A percentile compares a stretch with the other conserved stretches of the same genome.
Evolutionary conservation across 1,140 invertebrate species (phyloP).

Genomic region (Physella acuta): DNA sequence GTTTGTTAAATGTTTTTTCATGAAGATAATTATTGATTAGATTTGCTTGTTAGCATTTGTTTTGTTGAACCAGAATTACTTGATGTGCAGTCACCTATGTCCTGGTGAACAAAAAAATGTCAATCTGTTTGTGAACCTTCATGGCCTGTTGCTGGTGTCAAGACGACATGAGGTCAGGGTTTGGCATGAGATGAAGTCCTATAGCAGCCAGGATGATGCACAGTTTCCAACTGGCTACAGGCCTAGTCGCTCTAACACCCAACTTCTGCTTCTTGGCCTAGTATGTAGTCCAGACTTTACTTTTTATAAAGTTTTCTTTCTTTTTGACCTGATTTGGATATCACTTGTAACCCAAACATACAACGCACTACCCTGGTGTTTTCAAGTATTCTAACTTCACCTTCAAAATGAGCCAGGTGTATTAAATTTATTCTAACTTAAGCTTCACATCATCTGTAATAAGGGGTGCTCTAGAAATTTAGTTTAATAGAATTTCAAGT

Average conservation of each 20-base stretch:
- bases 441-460: neutral
- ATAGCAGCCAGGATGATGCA: slow-evolving; percentile 29
- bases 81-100: slow-evolving; percentile 56
- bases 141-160: slow-evolving; percentile 54
- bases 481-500: too few relatives aligned
- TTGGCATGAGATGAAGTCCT: slow-evolving; percentile 58
- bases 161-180: slow-evolving; percentile 53
- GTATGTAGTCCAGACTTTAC: slow-evolving; percentile 38
- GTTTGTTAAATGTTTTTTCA: neutral
- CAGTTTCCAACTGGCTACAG: slow-evolving; percentile 15
- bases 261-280: slow-evolving; percentile 59
- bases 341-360: neutral
- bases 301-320: neutral
- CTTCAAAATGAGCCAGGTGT: neutral
- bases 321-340: neutral
- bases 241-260: slow-evolving; percentile 50
- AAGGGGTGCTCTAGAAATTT: too few relatives aligned
- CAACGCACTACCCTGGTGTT: neutral
- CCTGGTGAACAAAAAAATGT: slow-evolving; percentile 50
- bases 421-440: neutral
- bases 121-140: slow-evolving; percentile 50
- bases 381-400: too few relatives aligned
- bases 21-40: neutral
- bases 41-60: neutral
- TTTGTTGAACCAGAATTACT: slow-evolving; percentile 49